Base-by-base conservation (phyloP, 2,797 vertebrate species). In the Sebastes itinus region DNA sequence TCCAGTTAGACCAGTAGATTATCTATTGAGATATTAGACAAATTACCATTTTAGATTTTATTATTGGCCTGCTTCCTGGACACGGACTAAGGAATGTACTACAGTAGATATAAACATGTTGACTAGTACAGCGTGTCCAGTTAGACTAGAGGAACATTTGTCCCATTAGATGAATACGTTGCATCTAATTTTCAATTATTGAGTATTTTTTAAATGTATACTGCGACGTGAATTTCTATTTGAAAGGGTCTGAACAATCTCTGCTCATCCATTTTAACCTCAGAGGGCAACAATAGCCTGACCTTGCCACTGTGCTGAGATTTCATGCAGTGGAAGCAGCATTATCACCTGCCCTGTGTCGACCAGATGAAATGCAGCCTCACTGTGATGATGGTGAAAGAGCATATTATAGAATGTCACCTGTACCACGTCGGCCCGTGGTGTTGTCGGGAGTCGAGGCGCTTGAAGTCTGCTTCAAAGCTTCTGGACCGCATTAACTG, bases 401-500 rank as follows among this genome's bases (percentile, higher is more conserved):
- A 78, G 78, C 81, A 82, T 85, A 75, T 78, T 85, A 85, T 55
- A 79, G 60, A 83, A 89, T 84, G 78, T 86, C 86, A 88, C 79
- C 80, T 91, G 78, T 35, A 67, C 74, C 76, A 58, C 38, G 16
- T 16, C 13, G 58, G 38, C 49, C 18, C 1, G 2, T 22, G 58
- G 66, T 33, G 22, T 55, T 32, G 13, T 75, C 42, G 32, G 63
- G 16, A 30, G 75, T 38, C 3, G 5, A 67, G 66, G 5, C 1
- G 30, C 81, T 85, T 89, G 75, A 85, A 76, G 80, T 86, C 27
- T 10, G 28, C 81, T 85, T 91, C 82, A 90, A 92, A 90, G 84
- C 62, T 27, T 56, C 77, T 10, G 49, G 30, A 22, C 46, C 77
- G 78, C 76, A 87, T 88, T 85, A 87, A 75, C 77, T 58, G 64